Base-by-base conservation (phyloP, 2,888 invertebrate species). In the Argyresthia goedartella region DNA sequence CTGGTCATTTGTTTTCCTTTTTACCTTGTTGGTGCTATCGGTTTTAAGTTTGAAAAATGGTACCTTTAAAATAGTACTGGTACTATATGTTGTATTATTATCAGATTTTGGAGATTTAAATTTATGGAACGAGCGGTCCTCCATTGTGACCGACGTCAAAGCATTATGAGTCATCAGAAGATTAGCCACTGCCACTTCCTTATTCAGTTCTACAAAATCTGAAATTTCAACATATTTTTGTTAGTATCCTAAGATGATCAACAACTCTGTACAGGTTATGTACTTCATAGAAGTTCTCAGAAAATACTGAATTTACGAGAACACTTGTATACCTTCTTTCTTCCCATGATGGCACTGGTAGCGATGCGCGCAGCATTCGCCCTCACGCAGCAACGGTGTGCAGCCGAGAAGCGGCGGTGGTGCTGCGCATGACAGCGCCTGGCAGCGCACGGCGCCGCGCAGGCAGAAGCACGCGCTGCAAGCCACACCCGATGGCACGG, bases 381-480 rank as follows among this genome's bases (percentile, higher is more conserved):
- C 94, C 42, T 89, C 87, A 50, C 90, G 90, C 51, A 93, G 89
- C 50, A 95, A 89, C 0, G 95, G 95, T 49, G 81, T 85, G 73
- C 95, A 96, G 50, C 93, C 93, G 57, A 91, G 89, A 54, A 94
- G 84, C 0, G 93, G 89, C 1, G 93, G 92, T n/a, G n/a, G n/a
- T n/a, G n/a, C n/a, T 1, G 94, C 91, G 66, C 95, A 95, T 15
- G 91, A 89, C 54, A 94, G 86, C 4, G 92, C 91, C 58, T 92
- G 92, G 73, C 95, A 96, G 45, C 91, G 88, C 47, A 93, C 88
- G 0, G 88, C 76, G 0, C 94, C 93, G 61, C 91, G 89, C 60
- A 95, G 88, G 67, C 95, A 95, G 76, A 93, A 95, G 72, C 95
- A 95, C 57, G 92, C 91, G 65, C 93, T 91, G 72, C 95, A 95